phyloP scores from a whole-genome alignment of 2,797 vertebrate species.

The Ciconia nigra region DNA sequence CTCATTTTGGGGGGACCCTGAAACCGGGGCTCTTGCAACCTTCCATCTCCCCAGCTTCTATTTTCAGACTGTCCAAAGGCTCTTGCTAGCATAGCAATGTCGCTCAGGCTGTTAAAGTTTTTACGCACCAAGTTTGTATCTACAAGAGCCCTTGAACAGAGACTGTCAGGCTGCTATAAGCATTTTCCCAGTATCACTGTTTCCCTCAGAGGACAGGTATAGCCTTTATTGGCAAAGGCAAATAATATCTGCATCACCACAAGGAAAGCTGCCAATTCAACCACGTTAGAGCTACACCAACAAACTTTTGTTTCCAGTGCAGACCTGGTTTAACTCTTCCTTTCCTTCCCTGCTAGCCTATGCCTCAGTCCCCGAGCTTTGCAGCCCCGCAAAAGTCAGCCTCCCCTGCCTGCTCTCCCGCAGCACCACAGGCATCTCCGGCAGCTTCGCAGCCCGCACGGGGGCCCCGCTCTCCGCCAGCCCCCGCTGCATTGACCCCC shows the following conservation, averaged over 20 bases:
- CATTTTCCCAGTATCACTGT: not conserved
- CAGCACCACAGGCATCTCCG: not conserved
- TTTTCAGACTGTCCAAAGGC: not conserved
- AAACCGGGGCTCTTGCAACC: not conserved
- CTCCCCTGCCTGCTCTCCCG: not conserved
- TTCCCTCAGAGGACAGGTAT: not conserved
- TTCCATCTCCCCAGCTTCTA: not conserved
- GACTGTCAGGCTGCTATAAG: not conserved
- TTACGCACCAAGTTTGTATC: not conserved
- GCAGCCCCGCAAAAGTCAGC: not conserved
- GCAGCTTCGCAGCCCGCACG: not conserved
- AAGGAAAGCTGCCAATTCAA: not conserved
- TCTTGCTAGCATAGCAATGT: not conserved
- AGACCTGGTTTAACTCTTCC: not conserved
- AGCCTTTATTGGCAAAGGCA: not conserved
- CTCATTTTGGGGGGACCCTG: not conserved
- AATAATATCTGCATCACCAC: not conserved
- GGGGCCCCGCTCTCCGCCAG: rapidly evolving
- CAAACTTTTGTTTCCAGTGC: not conserved
- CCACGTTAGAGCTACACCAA: not conserved
- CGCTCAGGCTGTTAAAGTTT: not conserved
- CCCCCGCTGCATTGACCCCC: not conserved
- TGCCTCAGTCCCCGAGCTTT: not conserved
- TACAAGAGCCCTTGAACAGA: not conserved
- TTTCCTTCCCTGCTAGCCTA: not conserved